Percentiles rank a stretch among this genome's conserved stretches.
These are phyloP conservation scores for Drosophila sulfurigaster DNA, from an alignment of 1,140 invertebrate species.

Conservation along the genomic window DNA sequence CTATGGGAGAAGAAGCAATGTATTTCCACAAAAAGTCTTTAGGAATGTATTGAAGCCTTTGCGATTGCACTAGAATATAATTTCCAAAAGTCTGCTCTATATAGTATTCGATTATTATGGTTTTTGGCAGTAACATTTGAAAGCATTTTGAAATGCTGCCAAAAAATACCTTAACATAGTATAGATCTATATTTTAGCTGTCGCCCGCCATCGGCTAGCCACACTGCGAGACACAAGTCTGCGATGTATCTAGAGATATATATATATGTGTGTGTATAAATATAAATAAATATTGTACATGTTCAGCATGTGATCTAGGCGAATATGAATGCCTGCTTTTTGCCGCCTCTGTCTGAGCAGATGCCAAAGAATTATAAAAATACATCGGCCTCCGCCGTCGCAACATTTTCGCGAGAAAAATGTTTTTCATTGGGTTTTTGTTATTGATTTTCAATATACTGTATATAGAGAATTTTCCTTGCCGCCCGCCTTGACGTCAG, in stretches of 20 bases:
- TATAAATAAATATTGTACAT: slow-evolving; percentile 10
- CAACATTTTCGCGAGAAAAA: slow-evolving; percentile 60
- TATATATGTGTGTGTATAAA: neutral
- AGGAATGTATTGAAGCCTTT: neutral
- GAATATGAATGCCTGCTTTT: slow-evolving; percentile 15
- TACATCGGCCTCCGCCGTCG: slow-evolving; percentile 59
- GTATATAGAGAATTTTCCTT: slow-evolving; percentile 5
- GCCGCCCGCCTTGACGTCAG: slow-evolving; percentile 61
- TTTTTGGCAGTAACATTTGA: slow-evolving; percentile 33
- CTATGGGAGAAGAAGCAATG: neutral
- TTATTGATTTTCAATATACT: slow-evolving; percentile 36
- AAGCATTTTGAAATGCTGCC: slow-evolving; percentile 40
- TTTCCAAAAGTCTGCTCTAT: neutral
- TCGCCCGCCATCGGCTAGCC: slow-evolving; percentile 78
- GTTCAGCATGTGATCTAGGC: slow-evolving; percentile 17
- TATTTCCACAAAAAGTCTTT: neutral
- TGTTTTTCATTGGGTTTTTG: slow-evolving; percentile 40
- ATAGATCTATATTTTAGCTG: slow-evolving; percentile 60
- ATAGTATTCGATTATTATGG: slow-evolving; percentile 4
- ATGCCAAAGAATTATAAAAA: slow-evolving; percentile 59
- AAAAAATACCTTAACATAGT: slow-evolving; percentile 36
- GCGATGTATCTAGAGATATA: slow-evolving; percentile 10
- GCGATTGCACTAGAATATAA: slow-evolving; percentile 11
- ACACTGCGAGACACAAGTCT: slow-evolving; percentile 74
- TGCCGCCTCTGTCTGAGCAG: slow-evolving; percentile 39